Evolutionary conservation across 2,113 vertebrate species (phyloP).

Genomic region (Ondatra zibethicus): DNA sequence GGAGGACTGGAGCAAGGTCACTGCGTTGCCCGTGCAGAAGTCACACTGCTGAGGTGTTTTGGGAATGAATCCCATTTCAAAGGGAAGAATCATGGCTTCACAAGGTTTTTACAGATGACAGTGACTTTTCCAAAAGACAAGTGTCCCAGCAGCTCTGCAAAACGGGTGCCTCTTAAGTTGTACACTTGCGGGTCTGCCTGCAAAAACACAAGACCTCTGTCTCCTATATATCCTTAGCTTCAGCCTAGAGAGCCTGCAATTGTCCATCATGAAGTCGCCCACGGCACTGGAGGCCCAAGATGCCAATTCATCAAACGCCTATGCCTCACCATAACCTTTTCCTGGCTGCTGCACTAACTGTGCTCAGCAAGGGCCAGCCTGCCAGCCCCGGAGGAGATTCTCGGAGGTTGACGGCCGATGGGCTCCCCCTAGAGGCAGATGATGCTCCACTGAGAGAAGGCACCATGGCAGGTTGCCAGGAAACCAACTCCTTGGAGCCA

Average conservation of each 20-base stretch:
- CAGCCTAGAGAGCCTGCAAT: neutral
- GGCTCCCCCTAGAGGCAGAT: constrained; percentile 94
- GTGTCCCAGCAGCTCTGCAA: no score
- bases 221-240: neutral
- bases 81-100: no score
- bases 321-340: constrained; percentile 53
- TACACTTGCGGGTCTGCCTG: no score
- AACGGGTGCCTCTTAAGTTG: no score
- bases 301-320: constrained; percentile 54
- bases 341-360: constrained; percentile 64
- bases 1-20: no score
- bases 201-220: neutral
- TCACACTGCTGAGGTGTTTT: no score
- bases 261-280: neutral
- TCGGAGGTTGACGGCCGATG: constrained; percentile 89
- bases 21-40: no score
- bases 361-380: constrained; percentile 57
- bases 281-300: neutral
- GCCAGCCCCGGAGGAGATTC: constrained; percentile 65
- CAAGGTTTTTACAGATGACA: no score
- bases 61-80: no score
- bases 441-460: constrained; percentile 86
- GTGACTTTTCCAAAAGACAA: no score
- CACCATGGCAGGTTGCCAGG: constrained; percentile 91
- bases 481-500: constrained; percentile 88